Base-by-base conservation (phyloP, 1,140 invertebrate species). In the Diploscapter pachys region DNA sequence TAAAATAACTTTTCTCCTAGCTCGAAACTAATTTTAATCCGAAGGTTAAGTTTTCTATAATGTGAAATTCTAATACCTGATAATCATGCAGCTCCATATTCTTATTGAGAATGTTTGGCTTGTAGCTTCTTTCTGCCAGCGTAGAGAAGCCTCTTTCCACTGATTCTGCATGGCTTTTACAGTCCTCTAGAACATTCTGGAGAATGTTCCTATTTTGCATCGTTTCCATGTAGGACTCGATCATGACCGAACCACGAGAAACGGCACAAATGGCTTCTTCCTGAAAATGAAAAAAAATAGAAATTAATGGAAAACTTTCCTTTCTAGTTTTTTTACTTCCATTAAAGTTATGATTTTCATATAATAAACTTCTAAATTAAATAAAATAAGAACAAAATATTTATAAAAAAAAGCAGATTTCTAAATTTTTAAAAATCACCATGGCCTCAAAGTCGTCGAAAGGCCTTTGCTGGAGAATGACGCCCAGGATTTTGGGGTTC, bases 121-220 rank as follows among this genome's bases (percentile, higher is more conserved):
- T 49, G 4, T 72, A 52, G 48, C 52, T 55, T 31, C 52, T 62
- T 59, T 56, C 70, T 61, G 69, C 69, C 50, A 53, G 59, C 8
- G 63, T 51, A 11, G 79, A 57, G 9, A 81, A 72, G 52, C 76
- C 81, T 52, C 71, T 65, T 65, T 83, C 48, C 3, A 82, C 83
- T 53, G 64, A 53, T 54, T 74, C 61, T 13, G 77, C 65, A 55
- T 80, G 80, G 13, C 74, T 57, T 54, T 75, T 73, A 61, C 81
- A 82, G 64, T 82, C 81, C 53, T 80, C 80, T 4, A 82, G 71
- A 67, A 82, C 72, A 48, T 81, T 63, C 9, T 84, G 80, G 11
- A 82, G 51, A n/a, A 82, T 61, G 63, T 78, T 71, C 4, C 79
- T 63, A 56, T 80, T 78, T 49, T 76, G 66, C 50, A 72, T 31